These are phyloP conservation scores for Ctenoplectra terminalis DNA, from an alignment of 1,140 invertebrate genomes.

Conservation along the genomic window DNA sequence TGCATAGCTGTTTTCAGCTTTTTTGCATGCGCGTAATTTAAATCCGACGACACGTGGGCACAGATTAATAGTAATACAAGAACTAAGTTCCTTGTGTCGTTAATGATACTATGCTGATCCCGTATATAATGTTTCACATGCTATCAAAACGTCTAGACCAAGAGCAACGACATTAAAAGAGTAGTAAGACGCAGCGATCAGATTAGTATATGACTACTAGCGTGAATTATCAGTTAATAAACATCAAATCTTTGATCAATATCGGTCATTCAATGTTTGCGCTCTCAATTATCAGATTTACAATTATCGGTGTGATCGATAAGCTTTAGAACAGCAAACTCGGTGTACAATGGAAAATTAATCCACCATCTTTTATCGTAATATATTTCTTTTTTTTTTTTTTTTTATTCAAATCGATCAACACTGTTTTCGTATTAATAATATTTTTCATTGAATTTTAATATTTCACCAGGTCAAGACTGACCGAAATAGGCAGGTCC, in stretches of 20 bases:
- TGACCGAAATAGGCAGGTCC: constrained; percentile 79
- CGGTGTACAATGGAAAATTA: not conserved
- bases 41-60: constrained; percentile 61
- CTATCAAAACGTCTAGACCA: constrained; percentile 34
- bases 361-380: not conserved
- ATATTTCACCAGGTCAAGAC: constrained; percentile 69
- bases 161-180: constrained; percentile 29
- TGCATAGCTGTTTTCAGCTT: constrained; percentile 21
- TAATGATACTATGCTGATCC: constrained; percentile 59
- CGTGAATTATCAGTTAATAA: constrained; percentile 16
- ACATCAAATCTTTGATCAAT: not conserved
- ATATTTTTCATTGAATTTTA: not conserved
- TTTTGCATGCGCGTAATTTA: constrained; percentile 48
- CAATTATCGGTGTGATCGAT: not conserved
- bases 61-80: constrained; percentile 54
- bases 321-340: not conserved
- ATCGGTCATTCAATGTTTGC: not conserved
- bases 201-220: not conserved
- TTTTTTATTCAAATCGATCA: not conserved
- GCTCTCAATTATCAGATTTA: not conserved
- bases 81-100: constrained; percentile 50
- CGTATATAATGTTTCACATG: constrained; percentile 55
- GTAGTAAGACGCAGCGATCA: not conserved
- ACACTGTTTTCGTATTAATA: not conserved
- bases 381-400: too few species aligned